Conservation (phyloP, 2,113 vertebrate genomes). For the Clarias gariepinus region DNA sequence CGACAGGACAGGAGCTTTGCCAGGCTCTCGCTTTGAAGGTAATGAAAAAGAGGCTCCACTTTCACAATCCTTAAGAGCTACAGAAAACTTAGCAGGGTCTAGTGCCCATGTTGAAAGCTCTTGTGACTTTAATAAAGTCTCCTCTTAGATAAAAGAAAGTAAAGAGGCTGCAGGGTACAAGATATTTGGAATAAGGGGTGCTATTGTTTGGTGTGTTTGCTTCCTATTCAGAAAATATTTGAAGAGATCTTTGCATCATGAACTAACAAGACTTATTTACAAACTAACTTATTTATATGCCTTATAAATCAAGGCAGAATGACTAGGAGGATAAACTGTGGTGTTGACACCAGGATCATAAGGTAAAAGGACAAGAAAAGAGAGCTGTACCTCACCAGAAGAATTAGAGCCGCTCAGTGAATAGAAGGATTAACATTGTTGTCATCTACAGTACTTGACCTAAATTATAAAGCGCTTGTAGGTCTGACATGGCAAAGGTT, state of each 20-base stretch:
- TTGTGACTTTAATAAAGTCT: background rate
- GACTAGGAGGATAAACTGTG: background rate
- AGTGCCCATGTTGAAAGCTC: background rate
- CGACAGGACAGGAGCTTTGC: conserved; percentile 25
- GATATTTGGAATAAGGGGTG: background rate
- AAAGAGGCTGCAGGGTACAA: background rate
- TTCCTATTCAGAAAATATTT: background rate
- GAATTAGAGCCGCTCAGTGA: background rate
- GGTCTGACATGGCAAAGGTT: background rate
- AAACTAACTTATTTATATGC: too few species aligned
- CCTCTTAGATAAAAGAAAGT: background rate
- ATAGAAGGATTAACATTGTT: background rate
- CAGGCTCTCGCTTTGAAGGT: conserved; percentile 53
- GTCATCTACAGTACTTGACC: background rate
- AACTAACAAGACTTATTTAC: too few species aligned
- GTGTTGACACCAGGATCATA: background rate
- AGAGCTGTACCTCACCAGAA: background rate
- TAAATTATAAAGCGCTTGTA: background rate
- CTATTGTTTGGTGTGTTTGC: background rate
- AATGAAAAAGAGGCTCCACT: conserved; percentile 55
- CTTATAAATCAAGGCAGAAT: background rate
- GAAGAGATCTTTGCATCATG: background rate
- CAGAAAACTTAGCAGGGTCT: background rate
- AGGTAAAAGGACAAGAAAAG: background rate
- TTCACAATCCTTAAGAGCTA: background rate